Evolutionary conservation across 2,888 invertebrate genomes (phyloP).

Genomic region (Cactoblastis cactorum): DNA sequence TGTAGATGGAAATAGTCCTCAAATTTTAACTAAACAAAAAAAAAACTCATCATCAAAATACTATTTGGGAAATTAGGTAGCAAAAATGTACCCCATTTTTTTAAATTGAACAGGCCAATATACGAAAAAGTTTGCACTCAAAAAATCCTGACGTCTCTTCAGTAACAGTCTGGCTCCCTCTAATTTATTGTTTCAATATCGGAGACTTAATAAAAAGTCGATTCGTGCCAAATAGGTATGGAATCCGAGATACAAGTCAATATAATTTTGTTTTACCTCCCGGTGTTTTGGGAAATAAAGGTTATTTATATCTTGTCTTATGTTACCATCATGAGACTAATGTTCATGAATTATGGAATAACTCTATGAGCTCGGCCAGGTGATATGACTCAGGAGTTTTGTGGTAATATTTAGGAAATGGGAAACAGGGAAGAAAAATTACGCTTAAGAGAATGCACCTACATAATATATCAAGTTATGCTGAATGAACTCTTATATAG

Average conservation of each 20-base stretch:
- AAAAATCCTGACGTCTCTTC: constrained; percentile 10
- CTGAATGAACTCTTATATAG: no score
- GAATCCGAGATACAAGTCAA: constrained; percentile 24
- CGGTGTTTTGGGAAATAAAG: constrained; percentile 16
- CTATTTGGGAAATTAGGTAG: neutral
- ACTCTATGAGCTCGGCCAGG: constrained; percentile 17
- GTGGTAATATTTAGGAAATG: constrained; percentile 3
- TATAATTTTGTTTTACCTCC: constrained; percentile 33
- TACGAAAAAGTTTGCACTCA: constrained; percentile 7
- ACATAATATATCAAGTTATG: neutral
- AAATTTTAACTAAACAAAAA: neutral
- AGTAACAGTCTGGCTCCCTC: constrained; percentile 3
- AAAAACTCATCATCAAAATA: neutral
- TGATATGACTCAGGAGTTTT: constrained; percentile 18
- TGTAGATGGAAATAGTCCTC: neutral
- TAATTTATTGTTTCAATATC: constrained; percentile 19
- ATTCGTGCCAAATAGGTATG: constrained; percentile 19
- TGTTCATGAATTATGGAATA: constrained; percentile 31
- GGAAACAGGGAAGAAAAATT: neutral
- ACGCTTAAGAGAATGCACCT: neutral
- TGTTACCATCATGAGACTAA: constrained; percentile 29
- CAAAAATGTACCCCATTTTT: constrained; percentile 11
- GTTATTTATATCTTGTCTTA: constrained; percentile 41
- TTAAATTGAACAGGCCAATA: constrained; percentile 2
- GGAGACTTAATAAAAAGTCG: constrained; percentile 23